Conservation (phyloP, 2,113 vertebrate genomes). For the Spermophilus dauricus region DNA sequence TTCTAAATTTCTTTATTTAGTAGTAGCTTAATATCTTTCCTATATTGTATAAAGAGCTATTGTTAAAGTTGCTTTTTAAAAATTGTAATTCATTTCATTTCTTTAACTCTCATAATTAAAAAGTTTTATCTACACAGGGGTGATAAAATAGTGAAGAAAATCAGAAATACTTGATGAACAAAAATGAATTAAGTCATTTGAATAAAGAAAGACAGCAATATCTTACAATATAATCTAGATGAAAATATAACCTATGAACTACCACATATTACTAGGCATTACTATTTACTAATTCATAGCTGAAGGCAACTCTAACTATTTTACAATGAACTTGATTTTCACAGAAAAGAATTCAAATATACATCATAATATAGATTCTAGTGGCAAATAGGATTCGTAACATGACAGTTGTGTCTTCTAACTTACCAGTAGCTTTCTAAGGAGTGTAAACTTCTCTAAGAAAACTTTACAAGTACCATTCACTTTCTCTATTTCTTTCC, state of each 20-base stretch:
- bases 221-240: background rate
- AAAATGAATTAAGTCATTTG: background rate
- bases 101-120: background rate
- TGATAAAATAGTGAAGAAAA: conserved; percentile 12
- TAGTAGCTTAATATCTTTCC: background rate
- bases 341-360: background rate
- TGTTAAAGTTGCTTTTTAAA: background rate
- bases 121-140: background rate
- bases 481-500: background rate
- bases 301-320: background rate
- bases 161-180: background rate
- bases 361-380: background rate
- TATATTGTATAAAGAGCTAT: background rate
- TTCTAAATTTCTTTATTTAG: background rate
- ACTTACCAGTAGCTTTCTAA: background rate
- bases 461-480: background rate
- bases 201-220: background rate
- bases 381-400: background rate
- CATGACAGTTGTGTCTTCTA: background rate
- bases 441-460: background rate
- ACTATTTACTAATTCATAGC: background rate
- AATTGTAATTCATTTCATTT: background rate
- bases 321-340: background rate
- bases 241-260: background rate
- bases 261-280: background rate